phyloP scores from a whole-genome alignment of 2,113 vertebrate species.

The Silurus meridionalis region DNA sequence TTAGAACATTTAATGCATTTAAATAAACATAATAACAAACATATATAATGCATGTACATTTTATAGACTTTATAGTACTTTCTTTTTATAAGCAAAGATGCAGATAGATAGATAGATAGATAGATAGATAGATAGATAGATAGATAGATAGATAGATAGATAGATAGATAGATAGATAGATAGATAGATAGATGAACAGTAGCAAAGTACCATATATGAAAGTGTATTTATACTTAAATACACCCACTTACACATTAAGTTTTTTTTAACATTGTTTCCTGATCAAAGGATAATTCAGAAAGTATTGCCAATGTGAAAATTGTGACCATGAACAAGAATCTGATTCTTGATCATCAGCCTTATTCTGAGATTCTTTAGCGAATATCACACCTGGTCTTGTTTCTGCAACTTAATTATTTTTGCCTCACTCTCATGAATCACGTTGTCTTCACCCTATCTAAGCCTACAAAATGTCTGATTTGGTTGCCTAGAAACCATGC shows the following conservation, averaged over 20 bases:
- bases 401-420: slow-evolving; percentile 35
- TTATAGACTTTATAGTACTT: neutral
- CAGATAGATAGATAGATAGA: too few relatives aligned
- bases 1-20: neutral
- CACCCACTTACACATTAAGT: neutral
- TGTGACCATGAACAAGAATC: neutral
- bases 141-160: neutral
- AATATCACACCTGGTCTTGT: neutral
- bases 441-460: slow-evolving; percentile 31
- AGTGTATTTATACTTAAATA: neutral
- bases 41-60: neutral
- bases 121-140: neutral
- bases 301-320: neutral
- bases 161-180: neutral
- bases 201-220: neutral
- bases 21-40: neutral
- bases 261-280: neutral
- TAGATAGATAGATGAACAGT: neutral
- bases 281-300: neutral
- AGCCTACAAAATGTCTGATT: slow-evolving; percentile 46
- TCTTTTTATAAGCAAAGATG: neutral
- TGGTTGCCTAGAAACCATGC: slow-evolving; percentile 65
- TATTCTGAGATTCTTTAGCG: neutral
- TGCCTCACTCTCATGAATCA: slow-evolving; percentile 35
- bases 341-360: neutral